Evolutionary conservation across 2,888 invertebrate species (phyloP), one percentile per base, ranked within the genome.

Genomic region (Metacarcinus magister): DNA sequence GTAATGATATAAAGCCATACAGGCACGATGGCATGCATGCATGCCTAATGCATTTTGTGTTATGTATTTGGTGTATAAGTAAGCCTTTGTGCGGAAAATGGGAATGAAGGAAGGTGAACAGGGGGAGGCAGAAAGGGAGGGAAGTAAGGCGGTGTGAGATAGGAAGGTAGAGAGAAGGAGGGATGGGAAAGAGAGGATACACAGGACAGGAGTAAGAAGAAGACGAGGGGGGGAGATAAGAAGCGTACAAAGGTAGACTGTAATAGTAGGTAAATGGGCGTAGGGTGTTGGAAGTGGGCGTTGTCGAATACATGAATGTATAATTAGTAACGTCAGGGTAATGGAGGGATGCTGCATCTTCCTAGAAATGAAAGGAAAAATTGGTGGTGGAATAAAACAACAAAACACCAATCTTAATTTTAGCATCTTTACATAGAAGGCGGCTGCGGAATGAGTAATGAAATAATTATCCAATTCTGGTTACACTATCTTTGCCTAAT

Each of bases 251-350:
- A 87, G 87, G 87, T 39, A 87, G 39, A 19, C 87, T 39, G 39
- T 87, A 87, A 87, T 87, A 87, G 87, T 87, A 87, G 87, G 87
- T 39, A 87, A 87, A 87, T 87, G 87, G 87, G 87, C 87, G 87
- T 87, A 16, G 87, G 39, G 87, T 87, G 87, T 16, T 87, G 87
- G 87, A 87, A 87, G 39, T 32, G 87, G 87, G 87, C 87, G 87
- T 87, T 32, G 87, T 87, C 39, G 87, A 32, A 87, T 39, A 87
- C 39, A 87, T 87, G 87, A 87, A 87, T 87, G 16, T 39, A 13
- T 87, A 87, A 87, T 87, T 87, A 87, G 16, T 87, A 39, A 4
- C 13, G 87, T 0, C 16, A 39, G 87, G 16, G 87, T n/a, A 16
- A 87, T 39, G 10, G 39, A 39, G 39, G 87, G 87, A 87, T 39